Evolutionary conservation across 2,113 vertebrate genomes (phyloP).

Genomic region (Marmota monax): DNA sequence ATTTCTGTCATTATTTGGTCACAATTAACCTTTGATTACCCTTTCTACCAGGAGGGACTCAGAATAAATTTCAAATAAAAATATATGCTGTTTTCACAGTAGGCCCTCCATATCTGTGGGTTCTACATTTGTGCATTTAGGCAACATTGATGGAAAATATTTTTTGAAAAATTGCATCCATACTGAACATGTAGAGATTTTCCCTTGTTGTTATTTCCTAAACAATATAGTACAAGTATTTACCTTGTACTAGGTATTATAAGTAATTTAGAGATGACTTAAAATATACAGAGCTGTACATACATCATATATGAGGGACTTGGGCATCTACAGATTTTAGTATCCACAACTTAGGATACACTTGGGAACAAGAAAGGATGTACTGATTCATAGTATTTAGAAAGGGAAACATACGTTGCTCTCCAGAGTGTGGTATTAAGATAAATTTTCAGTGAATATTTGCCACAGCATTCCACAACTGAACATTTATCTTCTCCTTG

Average conservation of each 20-base stretch:
- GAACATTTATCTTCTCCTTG: not conserved
- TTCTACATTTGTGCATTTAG: not conserved
- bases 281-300: not conserved
- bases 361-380: not conserved
- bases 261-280: not conserved
- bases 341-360: not conserved
- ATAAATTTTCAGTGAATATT: not conserved
- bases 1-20: not conserved
- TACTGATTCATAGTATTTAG: conserved; percentile 1
- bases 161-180: not conserved
- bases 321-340: not conserved
- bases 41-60: not conserved
- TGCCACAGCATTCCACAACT: not conserved
- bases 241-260: not conserved
- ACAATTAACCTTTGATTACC: not conserved
- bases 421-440: not conserved
- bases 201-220: not conserved
- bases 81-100: not conserved
- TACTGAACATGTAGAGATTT: not conserved
- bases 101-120: not conserved
- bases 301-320: not conserved
- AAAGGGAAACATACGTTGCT: not conserved
- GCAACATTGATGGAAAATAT: not conserved
- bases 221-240: not conserved
- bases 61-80: conserved; percentile 42